These are phyloP conservation scores for Euproctis similis DNA, from an alignment of 2,888 invertebrate genomes.

Conservation along the genomic window DNA sequence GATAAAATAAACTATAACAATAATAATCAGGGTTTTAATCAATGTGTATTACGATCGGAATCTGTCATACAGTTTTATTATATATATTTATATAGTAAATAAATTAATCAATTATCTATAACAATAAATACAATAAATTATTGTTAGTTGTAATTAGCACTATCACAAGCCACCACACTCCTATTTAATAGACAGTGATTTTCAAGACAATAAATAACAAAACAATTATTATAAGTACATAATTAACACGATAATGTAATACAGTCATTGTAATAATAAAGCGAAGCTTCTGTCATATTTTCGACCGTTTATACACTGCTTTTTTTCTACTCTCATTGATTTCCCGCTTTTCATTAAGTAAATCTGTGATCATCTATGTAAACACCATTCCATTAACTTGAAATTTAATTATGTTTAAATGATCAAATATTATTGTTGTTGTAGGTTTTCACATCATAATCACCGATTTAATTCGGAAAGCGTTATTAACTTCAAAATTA, in stretches of 20 bases:
- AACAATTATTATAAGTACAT: conserved; percentile 12
- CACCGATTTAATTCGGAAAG: too few relatives aligned
- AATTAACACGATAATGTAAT: conserved; percentile 23
- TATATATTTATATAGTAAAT: too few relatives aligned
- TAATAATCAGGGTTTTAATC: conserved; percentile 11
- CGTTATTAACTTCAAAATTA: conserved; percentile 13
- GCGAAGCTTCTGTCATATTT: conserved; percentile 59
- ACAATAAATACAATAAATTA: too few relatives aligned
- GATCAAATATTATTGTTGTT: too few relatives aligned
- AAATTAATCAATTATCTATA: too few relatives aligned
- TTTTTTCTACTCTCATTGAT: conserved; percentile 40
- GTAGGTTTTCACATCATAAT: too few relatives aligned
- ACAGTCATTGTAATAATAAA: conserved; percentile 64
- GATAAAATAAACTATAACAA: conserved; percentile 10
- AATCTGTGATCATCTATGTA: conserved; percentile 12
- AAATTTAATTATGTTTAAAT: too few relatives aligned
- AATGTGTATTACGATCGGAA: conserved; percentile 14
- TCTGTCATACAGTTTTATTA: conserved; percentile 10
- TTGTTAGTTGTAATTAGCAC: conserved; percentile 47
- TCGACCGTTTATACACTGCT: conserved; percentile 45
- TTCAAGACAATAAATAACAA: conserved; percentile 36
- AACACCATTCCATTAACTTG: not conserved
- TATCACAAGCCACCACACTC: conserved; percentile 70
- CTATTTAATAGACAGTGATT: conserved; percentile 59
- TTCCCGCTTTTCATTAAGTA: conserved; percentile 33